Base-by-base conservation (phyloP, 2,113 vertebrate species). In the Columbina picui region DNA sequence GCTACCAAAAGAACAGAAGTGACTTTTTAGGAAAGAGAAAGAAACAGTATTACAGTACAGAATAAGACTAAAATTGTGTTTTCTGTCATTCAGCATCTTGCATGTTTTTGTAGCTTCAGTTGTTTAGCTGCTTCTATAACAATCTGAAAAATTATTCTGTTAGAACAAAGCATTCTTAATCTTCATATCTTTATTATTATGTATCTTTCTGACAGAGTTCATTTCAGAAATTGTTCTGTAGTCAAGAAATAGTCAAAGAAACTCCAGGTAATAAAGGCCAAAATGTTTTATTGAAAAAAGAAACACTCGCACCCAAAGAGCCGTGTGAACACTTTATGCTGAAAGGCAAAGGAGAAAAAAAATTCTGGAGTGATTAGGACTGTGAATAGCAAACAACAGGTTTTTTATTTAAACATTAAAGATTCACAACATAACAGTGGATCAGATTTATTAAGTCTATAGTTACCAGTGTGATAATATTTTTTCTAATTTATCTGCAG, bases 21-120 rank as follows among this genome's bases (percentile, higher is more conserved):
- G 70, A 9, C 26, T 57, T 43, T 92, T 87, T 39, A 23, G 25
- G 30, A 41, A 87, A 65, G 57, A 84, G 32, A 79, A 93, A 56
- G 38, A 65, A 93, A 60, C 57, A 63, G 74, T 75, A 50, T 75
- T 86, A 53, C 86, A 93, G 93, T 95, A 94, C 93, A 96, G 94
- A 94, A 91, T 63, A 73, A 87, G 67, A 75, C 71, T 76, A 30
- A 68, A 91, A 36, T 34, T 49, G 7, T 39, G 12, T 52, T 78
- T 77, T 71, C 43, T 90, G 68, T 75, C 26, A 26, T 88, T 80
- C 36, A 69, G 2, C 3, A 7, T 59, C 27, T 52, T 89, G 82
- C 60, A 69, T 93, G 67, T 43, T 22, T 63, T 71, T 61, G 12
- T 74, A 84, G 15, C 55, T 83, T 91, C 47, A 49, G 14, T 61